Percentiles rank a stretch among this genome's conserved stretches.
phyloP scores from a whole-genome alignment of 2,797 vertebrate species.

The Tapera naevia region DNA sequence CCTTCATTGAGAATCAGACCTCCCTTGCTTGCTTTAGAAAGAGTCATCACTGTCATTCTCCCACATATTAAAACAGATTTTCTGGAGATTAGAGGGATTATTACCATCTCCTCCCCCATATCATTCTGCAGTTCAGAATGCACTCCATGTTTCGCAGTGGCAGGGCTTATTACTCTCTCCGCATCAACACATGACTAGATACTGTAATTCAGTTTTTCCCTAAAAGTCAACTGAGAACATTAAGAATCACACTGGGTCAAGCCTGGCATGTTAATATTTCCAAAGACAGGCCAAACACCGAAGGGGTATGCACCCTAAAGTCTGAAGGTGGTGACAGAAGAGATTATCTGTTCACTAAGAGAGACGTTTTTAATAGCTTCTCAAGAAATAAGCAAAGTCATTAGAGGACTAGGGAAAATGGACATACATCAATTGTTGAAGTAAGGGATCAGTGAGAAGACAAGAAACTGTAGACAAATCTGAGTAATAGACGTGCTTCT shows the following conservation, averaged over 20 bases:
- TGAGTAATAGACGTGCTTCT: not conserved
- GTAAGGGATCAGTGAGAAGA: slow-evolving; percentile 34
- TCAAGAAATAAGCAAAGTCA: not conserved
- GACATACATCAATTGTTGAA: slow-evolving; percentile 26
- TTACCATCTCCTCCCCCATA: not conserved
- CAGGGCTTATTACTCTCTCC: not conserved
- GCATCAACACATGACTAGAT: not conserved
- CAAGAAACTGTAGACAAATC: not conserved
- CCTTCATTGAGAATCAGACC: not conserved
- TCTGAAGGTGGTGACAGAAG: not conserved
- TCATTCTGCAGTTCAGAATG: not conserved
- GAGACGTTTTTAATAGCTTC: not conserved
- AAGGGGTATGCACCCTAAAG: not conserved
- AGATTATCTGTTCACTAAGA: not conserved
- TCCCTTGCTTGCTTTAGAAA: not conserved
- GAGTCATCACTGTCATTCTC: not conserved
- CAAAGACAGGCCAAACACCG: not conserved
- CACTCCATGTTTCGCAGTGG: not conserved
- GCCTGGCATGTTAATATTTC: not conserved
- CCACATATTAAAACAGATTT: not conserved
- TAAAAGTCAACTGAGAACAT: not conserved
- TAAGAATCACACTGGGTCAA: not conserved
- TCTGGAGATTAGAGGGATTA: not conserved
- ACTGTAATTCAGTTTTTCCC: not conserved
- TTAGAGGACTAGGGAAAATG: not conserved